Percentiles rank a stretch among this genome's conserved stretches.
These are phyloP conservation scores for Agrochola macilenta DNA, from an alignment of 2,888 invertebrate species.

Conservation along the genomic window DNA sequence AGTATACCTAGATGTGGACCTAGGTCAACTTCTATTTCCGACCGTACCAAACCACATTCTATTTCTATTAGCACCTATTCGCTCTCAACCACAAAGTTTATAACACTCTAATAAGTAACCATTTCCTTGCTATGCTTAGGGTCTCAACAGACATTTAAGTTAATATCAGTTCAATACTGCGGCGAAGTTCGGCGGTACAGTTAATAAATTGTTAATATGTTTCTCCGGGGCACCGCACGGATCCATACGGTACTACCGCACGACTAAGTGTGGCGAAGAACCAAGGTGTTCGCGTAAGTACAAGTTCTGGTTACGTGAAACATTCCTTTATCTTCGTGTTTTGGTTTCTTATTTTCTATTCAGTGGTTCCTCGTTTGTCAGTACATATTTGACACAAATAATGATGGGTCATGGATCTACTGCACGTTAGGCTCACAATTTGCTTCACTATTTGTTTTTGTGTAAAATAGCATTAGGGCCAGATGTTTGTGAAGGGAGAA, in stretches of 20 bases:
- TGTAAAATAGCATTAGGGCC: not conserved
- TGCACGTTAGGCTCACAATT: too few species aligned
- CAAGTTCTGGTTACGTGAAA: conserved; percentile 24
- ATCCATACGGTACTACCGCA: not conserved
- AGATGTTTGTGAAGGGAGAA: not conserved
- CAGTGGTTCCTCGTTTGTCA: not conserved
- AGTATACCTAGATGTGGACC: not conserved
- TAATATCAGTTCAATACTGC: conserved; percentile 59
- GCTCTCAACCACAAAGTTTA: conserved; percentile 36
- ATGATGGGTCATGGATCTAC: not conserved
- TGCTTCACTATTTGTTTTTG: too few species aligned
- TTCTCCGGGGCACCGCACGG: conserved; percentile 29
- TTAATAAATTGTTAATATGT: conserved; percentile 61
- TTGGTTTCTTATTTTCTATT: conserved; percentile 3
- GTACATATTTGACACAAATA: not conserved
- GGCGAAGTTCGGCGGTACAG: conserved; percentile 47
- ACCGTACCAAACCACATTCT: not conserved
- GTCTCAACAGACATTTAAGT: conserved; percentile 47
- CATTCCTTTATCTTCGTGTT: conserved; percentile 23
- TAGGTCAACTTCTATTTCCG: not conserved
- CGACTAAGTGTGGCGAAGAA: conserved; percentile 26
- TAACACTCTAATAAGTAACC: conserved; percentile 46
- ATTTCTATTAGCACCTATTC: conserved; percentile 32
- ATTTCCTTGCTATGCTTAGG: conserved; percentile 36
- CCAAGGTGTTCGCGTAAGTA: conserved; percentile 13